Evolutionary conservation across 2,797 vertebrate genomes (phyloP).

Genomic region (Coregonus sp.): DNA sequence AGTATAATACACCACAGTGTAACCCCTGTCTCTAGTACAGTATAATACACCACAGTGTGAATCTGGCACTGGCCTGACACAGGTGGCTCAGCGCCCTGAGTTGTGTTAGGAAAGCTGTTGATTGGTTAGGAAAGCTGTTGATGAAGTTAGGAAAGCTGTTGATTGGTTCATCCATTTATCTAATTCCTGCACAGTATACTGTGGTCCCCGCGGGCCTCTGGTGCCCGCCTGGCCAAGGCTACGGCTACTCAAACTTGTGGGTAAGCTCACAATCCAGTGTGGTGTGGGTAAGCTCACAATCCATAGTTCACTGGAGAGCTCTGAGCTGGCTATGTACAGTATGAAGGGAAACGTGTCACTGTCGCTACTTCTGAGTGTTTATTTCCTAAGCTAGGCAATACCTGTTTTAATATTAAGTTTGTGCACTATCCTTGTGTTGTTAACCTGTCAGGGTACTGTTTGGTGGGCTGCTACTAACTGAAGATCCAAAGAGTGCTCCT

Average conservation of each 20-base stretch:
- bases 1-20: not conserved
- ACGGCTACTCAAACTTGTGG: not conserved
- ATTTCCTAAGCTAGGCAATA: not conserved
- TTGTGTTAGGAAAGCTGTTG: not conserved
- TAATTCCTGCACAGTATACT: constrained; percentile 11
- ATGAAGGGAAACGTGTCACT: not conserved
- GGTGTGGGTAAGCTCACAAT: not conserved
- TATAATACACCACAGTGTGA: not conserved
- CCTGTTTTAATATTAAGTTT: not conserved
- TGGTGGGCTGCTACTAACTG: not conserved
- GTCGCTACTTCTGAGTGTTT: not conserved
- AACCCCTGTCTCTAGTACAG: not conserved
- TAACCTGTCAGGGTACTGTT: too few species aligned
- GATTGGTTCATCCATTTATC: constrained; percentile 18
- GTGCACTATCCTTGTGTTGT: too few species aligned
- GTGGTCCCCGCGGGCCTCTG: not conserved
- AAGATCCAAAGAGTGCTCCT: not conserved
- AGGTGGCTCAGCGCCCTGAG: constrained; percentile 38
- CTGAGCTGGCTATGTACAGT: not conserved
- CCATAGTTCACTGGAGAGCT: not conserved
- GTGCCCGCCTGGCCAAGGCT: not conserved
- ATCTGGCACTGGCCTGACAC: not conserved
- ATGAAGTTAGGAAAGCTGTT: not conserved
- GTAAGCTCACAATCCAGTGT: too few species aligned
- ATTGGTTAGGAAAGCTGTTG: constrained; percentile 1